These are phyloP conservation scores for Eupristina koningsbergeri DNA, from an alignment of 1,140 invertebrate species.

Conservation along the genomic window DNA sequence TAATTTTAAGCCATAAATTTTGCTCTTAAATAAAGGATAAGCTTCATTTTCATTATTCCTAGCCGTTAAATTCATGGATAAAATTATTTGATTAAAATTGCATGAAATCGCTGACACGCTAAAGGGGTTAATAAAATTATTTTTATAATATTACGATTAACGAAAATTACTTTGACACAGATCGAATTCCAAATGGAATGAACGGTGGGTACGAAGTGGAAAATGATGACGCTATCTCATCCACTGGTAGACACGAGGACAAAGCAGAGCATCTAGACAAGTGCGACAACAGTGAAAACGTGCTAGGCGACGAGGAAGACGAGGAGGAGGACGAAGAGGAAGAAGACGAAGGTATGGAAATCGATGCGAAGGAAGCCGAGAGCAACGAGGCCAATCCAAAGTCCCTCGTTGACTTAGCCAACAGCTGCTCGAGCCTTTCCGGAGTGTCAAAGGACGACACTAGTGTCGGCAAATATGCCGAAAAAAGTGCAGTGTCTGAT, in stretches of 20 bases:
- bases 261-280: slow-evolving; percentile 44
- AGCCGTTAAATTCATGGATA: not conserved
- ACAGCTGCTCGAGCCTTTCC: not conserved
- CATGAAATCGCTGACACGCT: too few species aligned
- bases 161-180: not conserved
- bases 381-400: slow-evolving; percentile 49
- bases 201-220: slow-evolving; percentile 67
- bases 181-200: slow-evolving; percentile 66
- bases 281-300: slow-evolving; percentile 2
- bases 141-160: not conserved
- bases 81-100: too few species aligned
- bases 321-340: slow-evolving; percentile 23
- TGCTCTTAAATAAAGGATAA: not conserved
- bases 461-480: slow-evolving; percentile 13
- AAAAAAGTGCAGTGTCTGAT: slow-evolving; percentile 39
- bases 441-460: not conserved
- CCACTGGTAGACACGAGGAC: slow-evolving; percentile 25
- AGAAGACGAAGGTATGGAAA: slow-evolving; percentile 50
- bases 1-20: not conserved
- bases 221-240: slow-evolving; percentile 62
- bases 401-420: slow-evolving; percentile 13
- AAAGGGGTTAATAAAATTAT: too few species aligned
- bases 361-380: slow-evolving; percentile 53
- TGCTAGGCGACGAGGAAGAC: not conserved
- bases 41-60: not conserved